Base-by-base conservation (phyloP, 2,797 vertebrate genomes). In the Spheniscus humboldti region DNA sequence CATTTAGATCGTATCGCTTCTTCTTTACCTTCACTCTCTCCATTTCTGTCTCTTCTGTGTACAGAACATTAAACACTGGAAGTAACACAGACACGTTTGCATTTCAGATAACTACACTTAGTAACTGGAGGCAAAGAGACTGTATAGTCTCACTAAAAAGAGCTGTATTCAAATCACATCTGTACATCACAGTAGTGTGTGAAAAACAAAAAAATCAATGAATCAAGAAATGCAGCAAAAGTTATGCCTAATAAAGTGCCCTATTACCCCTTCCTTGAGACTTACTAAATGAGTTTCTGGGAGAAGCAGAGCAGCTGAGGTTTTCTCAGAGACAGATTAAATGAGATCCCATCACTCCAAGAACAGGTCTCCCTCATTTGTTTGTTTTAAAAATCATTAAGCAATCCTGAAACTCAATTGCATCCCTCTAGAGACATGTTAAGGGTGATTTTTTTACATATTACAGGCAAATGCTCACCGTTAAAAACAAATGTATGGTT, bases 1-100 rank as follows among this genome's bases (percentile, higher is more conserved):
- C 23, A n/a, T n/a, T 43, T 47, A 31, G 23, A 41, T 47, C 0
- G 2, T 33, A 19, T 37, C 1, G 1, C 8, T 57, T 56, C 41
- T 71, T 57, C 35, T 60, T 74, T 53, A 47, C 66, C 57, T 81
- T 84, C 47, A 35, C 19, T 35, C 11, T 31, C 57, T 45, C 43
- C 22, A 7, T 60, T 77, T 60, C 62, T 69, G 6, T 60, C 56
- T 73, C 33, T 59, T 55, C 56, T 37, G 41, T 57, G 66, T 25
- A 47, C 31, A 86, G 63, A 83, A 56, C 39, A 68, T 68, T 37
- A 50, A 87, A 77, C 35, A 73, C 35, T 80, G 63, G 37, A 74
- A 71, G 57, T 68, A 59, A 73, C 37, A n/a, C 18, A 60, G 78
- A 41, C 9, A 28, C 6, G 5, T 74, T 47, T 88, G 18, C 30